Percentiles rank a stretch among this genome's conserved stretches.
phyloP scores from a whole-genome alignment of 2,888 invertebrate genomes.

The Eupithecia subumbrata region DNA sequence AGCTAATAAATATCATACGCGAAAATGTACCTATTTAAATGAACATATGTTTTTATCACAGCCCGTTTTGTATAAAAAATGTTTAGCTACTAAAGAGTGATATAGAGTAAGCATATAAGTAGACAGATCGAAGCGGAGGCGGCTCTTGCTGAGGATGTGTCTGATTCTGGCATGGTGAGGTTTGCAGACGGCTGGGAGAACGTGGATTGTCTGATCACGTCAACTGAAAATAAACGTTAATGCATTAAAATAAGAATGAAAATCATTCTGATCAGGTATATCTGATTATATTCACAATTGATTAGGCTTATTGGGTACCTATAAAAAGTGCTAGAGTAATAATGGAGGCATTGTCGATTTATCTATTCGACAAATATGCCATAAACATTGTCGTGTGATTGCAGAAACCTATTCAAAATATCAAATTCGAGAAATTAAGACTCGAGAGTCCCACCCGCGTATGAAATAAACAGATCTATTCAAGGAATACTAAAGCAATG shows the following conservation, averaged over 20 bases:
- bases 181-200: constrained; percentile 66
- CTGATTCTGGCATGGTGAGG: constrained; percentile 63
- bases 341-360: not conserved
- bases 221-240: constrained; percentile 65
- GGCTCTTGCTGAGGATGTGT: constrained; percentile 57
- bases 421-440: not conserved
- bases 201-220: constrained; percentile 69
- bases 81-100: constrained; percentile 61
- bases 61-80: constrained; percentile 67
- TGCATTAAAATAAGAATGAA: not conserved
- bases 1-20: constrained; percentile 46
- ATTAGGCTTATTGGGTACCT: not conserved
- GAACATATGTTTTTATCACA: constrained; percentile 74
- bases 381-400: not conserved
- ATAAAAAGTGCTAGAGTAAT: not conserved
- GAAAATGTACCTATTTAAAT: constrained; percentile 50
- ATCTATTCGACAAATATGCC: too few species aligned
- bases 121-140: constrained; percentile 47
- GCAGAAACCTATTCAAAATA: not conserved
- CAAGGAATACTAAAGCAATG: not conserved
- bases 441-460: not conserved
- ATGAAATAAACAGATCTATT: not conserved
- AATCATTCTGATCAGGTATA: not conserved
- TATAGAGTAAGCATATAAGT: constrained; percentile 53
- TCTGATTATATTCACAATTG: not conserved